A percentile compares a stretch with the other conserved stretches of the same genome.
Conservation (phyloP, 1,140 invertebrate genomes). For the Riptortus pedestris region DNA sequence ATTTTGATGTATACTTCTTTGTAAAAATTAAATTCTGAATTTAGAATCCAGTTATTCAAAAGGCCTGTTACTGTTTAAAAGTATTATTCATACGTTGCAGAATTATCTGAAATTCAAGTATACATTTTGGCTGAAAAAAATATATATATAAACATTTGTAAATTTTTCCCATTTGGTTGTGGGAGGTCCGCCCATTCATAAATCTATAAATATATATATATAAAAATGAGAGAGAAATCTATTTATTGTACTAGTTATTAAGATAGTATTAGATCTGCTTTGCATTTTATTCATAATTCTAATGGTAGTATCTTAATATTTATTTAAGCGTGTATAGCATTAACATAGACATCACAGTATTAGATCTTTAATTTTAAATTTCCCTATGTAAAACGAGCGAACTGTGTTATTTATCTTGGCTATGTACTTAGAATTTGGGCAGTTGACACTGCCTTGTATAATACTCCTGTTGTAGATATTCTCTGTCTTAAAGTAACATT, state of each 20-base stretch:
- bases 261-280: slow-evolving; percentile 22
- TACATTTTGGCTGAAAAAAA: not conserved
- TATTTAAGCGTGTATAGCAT: slow-evolving; percentile 15
- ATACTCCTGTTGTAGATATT: slow-evolving; percentile 8
- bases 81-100: too few relatives aligned
- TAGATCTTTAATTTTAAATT: slow-evolving; percentile 20
- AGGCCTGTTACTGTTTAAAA: not conserved
- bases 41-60: not conserved
- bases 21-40: not conserved
- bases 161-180: slow-evolving; percentile 23
- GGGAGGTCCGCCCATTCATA: slow-evolving; percentile 25
- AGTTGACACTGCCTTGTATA: not conserved
- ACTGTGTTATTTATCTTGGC: slow-evolving; percentile 26
- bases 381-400: slow-evolving; percentile 19
- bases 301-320: slow-evolving; percentile 15
- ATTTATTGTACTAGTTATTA: slow-evolving; percentile 22
- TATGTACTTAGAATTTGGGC: slow-evolving; percentile 24
- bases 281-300: slow-evolving; percentile 23
- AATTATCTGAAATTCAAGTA: not conserved
- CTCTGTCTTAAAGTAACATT: slow-evolving; percentile 8
- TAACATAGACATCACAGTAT: slow-evolving; percentile 24
- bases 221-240: slow-evolving; percentile 21
- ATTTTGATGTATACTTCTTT: not conserved
- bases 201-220: slow-evolving; percentile 1
- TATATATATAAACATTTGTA: not conserved